These are phyloP conservation scores for Triplophysa bombifrons DNA, from an alignment of 2,797 vertebrate genomes.

Conservation along the genomic window DNA sequence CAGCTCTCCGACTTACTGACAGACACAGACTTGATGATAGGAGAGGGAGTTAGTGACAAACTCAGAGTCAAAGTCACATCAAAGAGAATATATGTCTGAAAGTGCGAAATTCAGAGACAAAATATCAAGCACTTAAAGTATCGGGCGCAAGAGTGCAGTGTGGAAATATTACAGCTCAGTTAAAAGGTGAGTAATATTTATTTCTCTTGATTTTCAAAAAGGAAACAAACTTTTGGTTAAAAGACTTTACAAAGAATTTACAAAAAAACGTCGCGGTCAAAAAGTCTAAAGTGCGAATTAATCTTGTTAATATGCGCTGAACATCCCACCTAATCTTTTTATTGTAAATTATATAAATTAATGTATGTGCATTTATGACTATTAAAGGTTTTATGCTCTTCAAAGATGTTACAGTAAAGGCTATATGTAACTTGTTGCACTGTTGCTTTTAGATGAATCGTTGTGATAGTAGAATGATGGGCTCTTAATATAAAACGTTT, in stretches of 20 bases:
- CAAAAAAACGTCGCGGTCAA: neutral
- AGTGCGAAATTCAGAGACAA: neutral
- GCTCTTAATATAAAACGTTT: too few relatives aligned
- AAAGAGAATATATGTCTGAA: neutral
- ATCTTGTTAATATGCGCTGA: neutral
- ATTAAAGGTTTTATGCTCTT: too few relatives aligned
- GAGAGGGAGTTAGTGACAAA: neutral
- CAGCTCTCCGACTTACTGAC: constrained; percentile 61
- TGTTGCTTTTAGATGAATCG: too few relatives aligned
- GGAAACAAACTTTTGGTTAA: neutral
- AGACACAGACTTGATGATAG: constrained; percentile 37
- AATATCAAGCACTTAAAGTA: neutral
- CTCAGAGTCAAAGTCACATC: neutral
- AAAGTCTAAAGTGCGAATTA: neutral
- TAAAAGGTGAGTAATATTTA: constrained; percentile 22
- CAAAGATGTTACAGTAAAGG: too few relatives aligned
- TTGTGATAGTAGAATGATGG: too few relatives aligned
- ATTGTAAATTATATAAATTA: too few relatives aligned
- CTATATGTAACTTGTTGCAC: too few relatives aligned
- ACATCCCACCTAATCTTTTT: too few relatives aligned
- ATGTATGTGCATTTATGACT: too few relatives aligned
- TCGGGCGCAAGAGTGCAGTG: neutral
- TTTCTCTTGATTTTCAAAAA: neutral
- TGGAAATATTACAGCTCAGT: constrained; percentile 18
- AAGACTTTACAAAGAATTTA: neutral